Conservation (phyloP, 2,888 invertebrate genomes). For the Drosophila gaucha region DNA sequence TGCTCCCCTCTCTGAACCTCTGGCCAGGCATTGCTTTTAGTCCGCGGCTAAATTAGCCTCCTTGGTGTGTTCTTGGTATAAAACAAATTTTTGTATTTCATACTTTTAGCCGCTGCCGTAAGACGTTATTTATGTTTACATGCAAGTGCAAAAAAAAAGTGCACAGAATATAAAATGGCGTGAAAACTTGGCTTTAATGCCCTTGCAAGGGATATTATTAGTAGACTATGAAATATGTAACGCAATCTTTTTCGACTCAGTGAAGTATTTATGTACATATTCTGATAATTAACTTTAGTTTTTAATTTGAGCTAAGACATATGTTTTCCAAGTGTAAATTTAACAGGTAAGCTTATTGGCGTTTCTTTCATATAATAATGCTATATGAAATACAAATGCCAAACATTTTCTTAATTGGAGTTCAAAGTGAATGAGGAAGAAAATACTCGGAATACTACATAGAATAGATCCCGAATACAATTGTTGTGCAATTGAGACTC, state of each 20-base stretch:
- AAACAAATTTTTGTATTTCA: conserved; percentile 51
- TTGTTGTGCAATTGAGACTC: not conserved
- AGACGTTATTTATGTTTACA: conserved; percentile 64
- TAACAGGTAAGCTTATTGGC: too few relatives aligned
- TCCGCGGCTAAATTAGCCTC: conserved; percentile 41
- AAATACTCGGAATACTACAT: not conserved
- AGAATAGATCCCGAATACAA: not conserved
- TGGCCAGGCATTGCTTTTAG: not conserved
- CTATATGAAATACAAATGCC: not conserved
- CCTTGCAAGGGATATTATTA: not conserved
- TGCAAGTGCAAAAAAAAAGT: conserved; percentile 37
- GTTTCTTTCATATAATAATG: not conserved
- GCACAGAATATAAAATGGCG: conserved; percentile 17
- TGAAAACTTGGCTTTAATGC: conserved; percentile 3
- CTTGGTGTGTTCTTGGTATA: conserved; percentile 17
- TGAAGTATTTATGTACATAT: not conserved
- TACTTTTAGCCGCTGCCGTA: conserved; percentile 56
- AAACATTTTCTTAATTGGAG: not conserved
- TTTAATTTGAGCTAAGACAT: too few relatives aligned
- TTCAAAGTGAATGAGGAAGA: too few relatives aligned
- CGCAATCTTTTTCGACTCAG: not conserved
- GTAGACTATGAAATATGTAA: not conserved
- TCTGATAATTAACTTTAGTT: too few relatives aligned
- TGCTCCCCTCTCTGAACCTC: not conserved
- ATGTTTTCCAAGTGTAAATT: too few relatives aligned